These are phyloP conservation scores for Galago senegalensis DNA, from an alignment of 2,797 vertebrate species.

Conservation along the genomic window DNA sequence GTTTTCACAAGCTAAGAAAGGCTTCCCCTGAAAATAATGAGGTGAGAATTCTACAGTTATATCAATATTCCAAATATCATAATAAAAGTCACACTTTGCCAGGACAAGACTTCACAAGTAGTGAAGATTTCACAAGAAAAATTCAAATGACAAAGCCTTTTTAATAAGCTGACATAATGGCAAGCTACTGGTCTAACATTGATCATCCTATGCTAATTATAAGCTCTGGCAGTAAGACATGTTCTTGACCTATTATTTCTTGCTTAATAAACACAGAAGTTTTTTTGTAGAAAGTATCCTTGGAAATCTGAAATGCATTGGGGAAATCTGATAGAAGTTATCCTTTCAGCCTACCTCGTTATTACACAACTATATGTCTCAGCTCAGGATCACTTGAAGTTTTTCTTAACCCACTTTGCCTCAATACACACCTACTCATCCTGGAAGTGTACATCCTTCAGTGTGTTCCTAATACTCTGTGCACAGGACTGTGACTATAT, in stretches of 20 bases:
- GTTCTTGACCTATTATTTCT: slow-evolving; percentile 13
- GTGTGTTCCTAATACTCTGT: not conserved
- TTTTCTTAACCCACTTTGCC: not conserved
- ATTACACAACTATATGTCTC: not conserved
- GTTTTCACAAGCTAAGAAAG: not conserved
- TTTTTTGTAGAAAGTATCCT: not conserved
- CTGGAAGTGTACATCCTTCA: not conserved
- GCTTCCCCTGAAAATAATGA: not conserved
- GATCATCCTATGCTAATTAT: not conserved
- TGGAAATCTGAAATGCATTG: not conserved
- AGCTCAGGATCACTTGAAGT: not conserved
- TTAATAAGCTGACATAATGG: not conserved
- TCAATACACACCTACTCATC: not conserved
- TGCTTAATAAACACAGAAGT: slow-evolving; percentile 3
- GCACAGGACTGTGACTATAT: not conserved
- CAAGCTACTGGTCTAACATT: not conserved
- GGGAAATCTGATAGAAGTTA: not conserved
- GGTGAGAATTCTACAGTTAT: not conserved
- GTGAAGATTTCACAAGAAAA: not conserved
- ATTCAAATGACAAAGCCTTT: not conserved
- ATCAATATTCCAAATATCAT: not conserved
- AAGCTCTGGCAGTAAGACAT: not conserved
- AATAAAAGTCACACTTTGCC: not conserved
- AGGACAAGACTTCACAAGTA: not conserved
- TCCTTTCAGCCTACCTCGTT: not conserved